A percentile compares a stretch with the other conserved stretches of the same genome.
Conservation (phyloP, 2,888 invertebrate species). For the Heteromyza rotundicornis region DNA sequence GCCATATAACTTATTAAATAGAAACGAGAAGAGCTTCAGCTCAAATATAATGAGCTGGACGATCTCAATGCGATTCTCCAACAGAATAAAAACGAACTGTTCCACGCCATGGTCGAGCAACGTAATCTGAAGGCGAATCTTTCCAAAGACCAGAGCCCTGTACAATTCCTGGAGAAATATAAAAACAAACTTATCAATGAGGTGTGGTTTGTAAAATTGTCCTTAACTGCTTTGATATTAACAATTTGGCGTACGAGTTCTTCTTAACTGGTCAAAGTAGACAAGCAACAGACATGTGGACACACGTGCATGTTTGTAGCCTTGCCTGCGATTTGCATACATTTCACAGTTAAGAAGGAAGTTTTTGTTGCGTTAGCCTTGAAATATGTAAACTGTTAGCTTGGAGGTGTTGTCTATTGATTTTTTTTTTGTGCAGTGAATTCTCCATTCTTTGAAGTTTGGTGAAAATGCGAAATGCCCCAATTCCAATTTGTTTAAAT, state of each 20-base stretch:
- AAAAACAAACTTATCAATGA: constrained; percentile 43
- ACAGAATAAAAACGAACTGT: constrained; percentile 42
- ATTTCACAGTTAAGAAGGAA: neutral
- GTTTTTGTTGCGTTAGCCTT: constrained; percentile 1
- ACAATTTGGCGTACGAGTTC: too few relatives aligned
- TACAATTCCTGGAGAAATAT: constrained; percentile 39
- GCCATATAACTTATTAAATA: too few relatives aligned
- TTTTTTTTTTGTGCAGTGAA: neutral
- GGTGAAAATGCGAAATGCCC: too few relatives aligned
- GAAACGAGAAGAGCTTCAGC: constrained; percentile 37
- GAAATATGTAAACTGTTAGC: neutral
- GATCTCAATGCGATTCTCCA: constrained; percentile 33
- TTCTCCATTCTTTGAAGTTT: too few relatives aligned
- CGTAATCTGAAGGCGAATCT: constrained; percentile 38
- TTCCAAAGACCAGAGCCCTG: constrained; percentile 36
- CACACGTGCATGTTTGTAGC: neutral
- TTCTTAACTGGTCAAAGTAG: neutral
- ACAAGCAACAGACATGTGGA: neutral
- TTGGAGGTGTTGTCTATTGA: neutral
- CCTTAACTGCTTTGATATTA: too few relatives aligned
- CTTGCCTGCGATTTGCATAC: neutral
- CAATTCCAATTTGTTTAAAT: too few relatives aligned
- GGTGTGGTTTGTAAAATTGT: constrained; percentile 27
- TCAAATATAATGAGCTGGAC: constrained; percentile 29
- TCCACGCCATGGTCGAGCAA: constrained; percentile 40